Percentiles rank a stretch among this genome's conserved stretches.
Evolutionary conservation across 1,140 invertebrate genomes (phyloP).

Genomic region (Drosophila lacteicornis): DNA sequence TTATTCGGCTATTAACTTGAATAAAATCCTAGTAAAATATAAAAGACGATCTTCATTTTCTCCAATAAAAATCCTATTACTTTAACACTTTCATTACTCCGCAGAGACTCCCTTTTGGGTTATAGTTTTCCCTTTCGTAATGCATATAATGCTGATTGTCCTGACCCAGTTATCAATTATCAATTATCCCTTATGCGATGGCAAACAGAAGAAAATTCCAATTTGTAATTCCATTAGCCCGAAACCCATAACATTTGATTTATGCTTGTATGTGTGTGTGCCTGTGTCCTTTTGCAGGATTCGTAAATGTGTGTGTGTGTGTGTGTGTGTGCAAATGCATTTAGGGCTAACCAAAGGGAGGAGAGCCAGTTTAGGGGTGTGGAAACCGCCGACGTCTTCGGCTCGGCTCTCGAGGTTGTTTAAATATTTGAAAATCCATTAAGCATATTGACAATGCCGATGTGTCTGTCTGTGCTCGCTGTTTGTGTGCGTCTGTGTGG

Average conservation of each 20-base stretch:
- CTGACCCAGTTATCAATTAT: constrained; percentile 57
- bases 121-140: constrained; percentile 12
- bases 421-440: constrained; percentile 84
- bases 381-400: constrained; percentile 52
- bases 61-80: too few species aligned
- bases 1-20: too few species aligned
- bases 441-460: constrained; percentile 81
- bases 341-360: constrained; percentile 19
- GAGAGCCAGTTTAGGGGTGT: background rate
- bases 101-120: background rate
- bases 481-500: constrained; percentile 16
- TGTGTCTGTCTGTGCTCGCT: constrained; percentile 43
- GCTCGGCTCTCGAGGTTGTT: constrained; percentile 59
- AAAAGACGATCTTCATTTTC: too few species aligned
- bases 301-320: constrained; percentile 50
- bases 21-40: too few species aligned
- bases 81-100: background rate
- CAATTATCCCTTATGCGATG: constrained; percentile 44
- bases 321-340: constrained; percentile 61
- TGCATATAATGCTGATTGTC: constrained; percentile 7
- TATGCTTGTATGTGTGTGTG: constrained; percentile 48
- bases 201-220: constrained; percentile 49
- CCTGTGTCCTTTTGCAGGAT: constrained; percentile 40
- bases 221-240: constrained; percentile 49
- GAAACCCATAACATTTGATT: constrained; percentile 58